Conservation (phyloP, 1,140 invertebrate species). For the Conus ventricosus region DNA sequence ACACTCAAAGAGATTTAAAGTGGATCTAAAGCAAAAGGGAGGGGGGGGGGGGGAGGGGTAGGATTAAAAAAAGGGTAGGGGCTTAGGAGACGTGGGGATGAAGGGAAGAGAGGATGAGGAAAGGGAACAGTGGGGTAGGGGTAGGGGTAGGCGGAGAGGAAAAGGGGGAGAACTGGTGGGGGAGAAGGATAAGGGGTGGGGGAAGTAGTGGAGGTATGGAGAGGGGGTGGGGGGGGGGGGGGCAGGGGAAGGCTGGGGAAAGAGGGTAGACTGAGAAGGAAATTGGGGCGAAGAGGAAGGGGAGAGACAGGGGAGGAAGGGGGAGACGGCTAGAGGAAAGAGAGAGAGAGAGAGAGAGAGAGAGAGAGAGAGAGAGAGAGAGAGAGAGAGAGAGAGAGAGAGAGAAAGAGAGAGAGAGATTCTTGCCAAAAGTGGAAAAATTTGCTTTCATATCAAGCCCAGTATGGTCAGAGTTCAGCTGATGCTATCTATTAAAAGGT, state of each 20-base stretch:
- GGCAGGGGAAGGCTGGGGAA: not conserved
- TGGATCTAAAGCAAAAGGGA: not conserved
- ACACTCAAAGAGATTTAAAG: not conserved
- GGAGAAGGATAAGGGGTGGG: not conserved
- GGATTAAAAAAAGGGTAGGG: not conserved
- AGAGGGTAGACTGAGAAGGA: not conserved
- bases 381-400: not conserved
- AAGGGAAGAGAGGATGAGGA: not conserved
- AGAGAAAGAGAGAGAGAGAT: conserved; percentile 16
- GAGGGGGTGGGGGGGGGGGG: not conserved
- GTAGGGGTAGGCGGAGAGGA: not conserved
- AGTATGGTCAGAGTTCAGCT: too few species aligned
- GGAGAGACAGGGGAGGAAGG: not conserved
- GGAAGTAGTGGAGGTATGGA: not conserved
- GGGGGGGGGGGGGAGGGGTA: not conserved
- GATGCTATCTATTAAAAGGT: too few species aligned
- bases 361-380: not conserved
- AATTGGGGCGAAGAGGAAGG: not conserved
- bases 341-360: not conserved
- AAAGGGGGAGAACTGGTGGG: not conserved
- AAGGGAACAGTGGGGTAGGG: not conserved
- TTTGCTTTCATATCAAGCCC: too few species aligned
- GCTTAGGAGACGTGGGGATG: not conserved
- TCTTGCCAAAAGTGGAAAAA: too few species aligned
- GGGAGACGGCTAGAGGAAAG: not conserved